phyloP scores from a whole-genome alignment of 2,113 vertebrate genomes.

The Cnemophilus loriae region DNA sequence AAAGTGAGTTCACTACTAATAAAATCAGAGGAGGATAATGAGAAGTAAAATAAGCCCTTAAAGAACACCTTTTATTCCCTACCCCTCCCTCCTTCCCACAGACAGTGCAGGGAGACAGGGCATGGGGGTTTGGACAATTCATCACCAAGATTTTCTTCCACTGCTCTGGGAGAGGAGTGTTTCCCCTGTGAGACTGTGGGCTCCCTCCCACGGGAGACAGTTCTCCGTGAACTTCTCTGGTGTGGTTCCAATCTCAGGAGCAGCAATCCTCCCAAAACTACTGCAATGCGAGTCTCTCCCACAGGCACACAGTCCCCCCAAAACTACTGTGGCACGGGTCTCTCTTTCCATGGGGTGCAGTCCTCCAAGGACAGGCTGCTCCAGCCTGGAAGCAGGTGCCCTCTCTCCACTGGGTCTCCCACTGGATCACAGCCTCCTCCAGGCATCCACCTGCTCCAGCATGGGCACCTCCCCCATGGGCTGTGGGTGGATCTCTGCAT shows the following conservation, averaged over 20 bases:
- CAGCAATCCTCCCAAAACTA: too few species aligned
- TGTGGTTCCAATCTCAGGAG: accelerated
- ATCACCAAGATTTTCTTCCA: not conserved
- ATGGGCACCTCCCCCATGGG: accelerated
- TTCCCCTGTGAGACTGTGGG: accelerated
- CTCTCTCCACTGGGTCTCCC: accelerated
- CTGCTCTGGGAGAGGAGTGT: not conserved
- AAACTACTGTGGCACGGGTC: accelerated
- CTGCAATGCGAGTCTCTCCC: too few species aligned
- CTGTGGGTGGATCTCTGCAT: not conserved
- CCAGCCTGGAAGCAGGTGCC: not conserved
- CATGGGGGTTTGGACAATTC: not conserved
- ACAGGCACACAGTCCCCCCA: accelerated
- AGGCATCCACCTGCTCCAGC: accelerated
- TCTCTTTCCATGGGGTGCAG: too few species aligned
- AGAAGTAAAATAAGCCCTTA: not conserved
- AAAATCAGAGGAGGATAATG: not conserved
- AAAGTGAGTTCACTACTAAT: not conserved
- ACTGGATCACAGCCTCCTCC: not conserved
- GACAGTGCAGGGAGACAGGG: not conserved
- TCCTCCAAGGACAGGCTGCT: not conserved
- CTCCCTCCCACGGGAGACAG: not conserved
- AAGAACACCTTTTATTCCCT: not conserved
- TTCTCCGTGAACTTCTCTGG: not conserved
- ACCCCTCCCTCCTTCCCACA: not conserved